A percentile compares a stretch with the other conserved stretches of the same genome.
phyloP scores from a whole-genome alignment of 2,113 vertebrate species.

The Semicossyphus pulcher region DNA sequence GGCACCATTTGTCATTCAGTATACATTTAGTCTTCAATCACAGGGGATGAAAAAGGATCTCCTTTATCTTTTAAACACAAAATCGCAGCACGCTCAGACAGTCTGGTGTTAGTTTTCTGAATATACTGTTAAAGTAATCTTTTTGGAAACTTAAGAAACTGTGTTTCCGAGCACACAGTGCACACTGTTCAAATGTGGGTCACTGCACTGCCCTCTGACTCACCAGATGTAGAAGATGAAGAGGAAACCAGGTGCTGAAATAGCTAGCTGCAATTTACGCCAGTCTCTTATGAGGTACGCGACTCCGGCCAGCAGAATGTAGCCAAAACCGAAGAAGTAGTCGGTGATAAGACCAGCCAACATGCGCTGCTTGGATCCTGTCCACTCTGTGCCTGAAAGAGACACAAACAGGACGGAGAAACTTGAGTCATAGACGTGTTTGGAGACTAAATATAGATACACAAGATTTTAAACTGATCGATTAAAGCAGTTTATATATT shows the following conservation, averaged over 20 bases:
- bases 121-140: not conserved
- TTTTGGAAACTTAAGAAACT: not conserved
- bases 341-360: slow-evolving; percentile 84
- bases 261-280: slow-evolving; percentile 89
- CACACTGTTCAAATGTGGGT: not conserved
- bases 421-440: not conserved
- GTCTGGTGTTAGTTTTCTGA: slow-evolving; percentile 9
- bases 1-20: not conserved
- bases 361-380: slow-evolving; percentile 85
- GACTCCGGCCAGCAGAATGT: slow-evolving; percentile 87
- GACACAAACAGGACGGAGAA: not conserved
- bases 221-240: slow-evolving; percentile 91
- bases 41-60: not conserved
- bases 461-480: too few species aligned
- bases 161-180: not conserved
- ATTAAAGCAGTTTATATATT: too few species aligned
- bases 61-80: not conserved
- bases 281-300: slow-evolving; percentile 89
- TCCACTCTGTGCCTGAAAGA: slow-evolving; percentile 90
- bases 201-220: slow-evolving; percentile 43
- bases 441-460: not conserved
- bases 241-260: slow-evolving; percentile 87
- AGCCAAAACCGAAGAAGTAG: slow-evolving; percentile 88
- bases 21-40: not conserved
- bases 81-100: not conserved